Base-by-base conservation (phyloP, 1,140 invertebrate species). In the Mizuhopecten yessoensis region DNA sequence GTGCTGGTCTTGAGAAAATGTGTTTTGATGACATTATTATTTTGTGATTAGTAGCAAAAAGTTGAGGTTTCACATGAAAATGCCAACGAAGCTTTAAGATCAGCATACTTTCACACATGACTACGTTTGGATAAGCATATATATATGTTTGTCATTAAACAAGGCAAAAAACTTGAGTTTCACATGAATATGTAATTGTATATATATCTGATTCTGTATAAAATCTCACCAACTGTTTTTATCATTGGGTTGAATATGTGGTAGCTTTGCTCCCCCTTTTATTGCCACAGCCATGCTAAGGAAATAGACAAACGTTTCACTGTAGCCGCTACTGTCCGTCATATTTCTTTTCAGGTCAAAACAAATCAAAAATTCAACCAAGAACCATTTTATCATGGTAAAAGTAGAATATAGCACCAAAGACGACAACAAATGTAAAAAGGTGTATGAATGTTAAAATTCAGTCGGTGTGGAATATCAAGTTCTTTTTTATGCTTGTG, bases 151-250 rank as follows among this genome's bases (percentile, higher is more conserved):
- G 23, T 5, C n/a, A 75, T 29, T 29, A 29, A 75, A 75, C 57
- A 75, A 29, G 57, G 57, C 57, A n/a, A 75, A 75, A 75, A 75
- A 17, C 23, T 3, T 17, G 23, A 75, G n/a, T 75, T 75, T 75
- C 57, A 29, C 57, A 75, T 75, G 57, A 75, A 75, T 75, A 5
- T n/a, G 15, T 75, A 75, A 75, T 75, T 75, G 57, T 75, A 29
- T n/a, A n/a, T n/a, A n/a, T 75, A n/a, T 75, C 57, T 29, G 57
- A 75, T 75, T 75, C 11, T 5, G 17, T 29, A 75, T 75, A 75
- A 75, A 75, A 75, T 29, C 57, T 17, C 29, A 29, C 57, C 57
- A 75, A 75, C 57, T 75, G 57, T 75, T 75, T 75, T 75, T 75
- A 1, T 29, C 57, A 29, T 75, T 75, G n/a, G 11, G 5, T 75